Evolutionary conservation across 2,797 vertebrate genomes (phyloP).

Genomic region (Numenius phaeopus): DNA sequence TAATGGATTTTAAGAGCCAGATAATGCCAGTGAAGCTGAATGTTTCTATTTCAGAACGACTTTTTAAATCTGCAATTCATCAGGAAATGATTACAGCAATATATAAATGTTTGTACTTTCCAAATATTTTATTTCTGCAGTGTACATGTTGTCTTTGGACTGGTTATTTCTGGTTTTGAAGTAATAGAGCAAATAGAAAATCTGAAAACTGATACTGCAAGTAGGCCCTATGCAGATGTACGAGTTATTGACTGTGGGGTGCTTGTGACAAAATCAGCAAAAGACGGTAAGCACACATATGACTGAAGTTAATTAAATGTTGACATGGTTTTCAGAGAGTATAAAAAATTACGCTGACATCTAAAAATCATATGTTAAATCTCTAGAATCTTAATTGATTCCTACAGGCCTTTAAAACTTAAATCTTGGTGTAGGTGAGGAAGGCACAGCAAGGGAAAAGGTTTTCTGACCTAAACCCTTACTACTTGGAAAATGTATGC

Average conservation of each 20-base stretch:
- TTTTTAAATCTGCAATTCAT: not conserved
- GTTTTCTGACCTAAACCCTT: not conserved
- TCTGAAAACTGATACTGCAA: conserved; percentile 95
- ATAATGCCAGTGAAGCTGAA: not conserved
- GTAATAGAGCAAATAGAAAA: conserved; percentile 97
- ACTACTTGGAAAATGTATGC: not conserved
- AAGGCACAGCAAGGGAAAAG: not conserved
- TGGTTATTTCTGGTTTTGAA: conserved; percentile 97
- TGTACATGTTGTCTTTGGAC: conserved; percentile 96
- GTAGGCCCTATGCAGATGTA: conserved; percentile 96
- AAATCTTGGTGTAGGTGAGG: not conserved
- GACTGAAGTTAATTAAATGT: not conserved
- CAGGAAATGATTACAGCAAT: accelerated
- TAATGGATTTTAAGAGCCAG: not conserved
- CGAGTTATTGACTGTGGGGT: conserved; percentile 96
- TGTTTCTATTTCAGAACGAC: not conserved
- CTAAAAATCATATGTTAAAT: not conserved
- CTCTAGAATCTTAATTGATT: not conserved
- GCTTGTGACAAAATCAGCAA: conserved; percentile 90
- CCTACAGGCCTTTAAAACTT: accelerated
- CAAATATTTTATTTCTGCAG: conserved; percentile 76
- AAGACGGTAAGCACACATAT: conserved; percentile 83
- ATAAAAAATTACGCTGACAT: accelerated
- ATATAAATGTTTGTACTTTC: not conserved
- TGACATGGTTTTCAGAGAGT: not conserved